These are phyloP conservation scores for Eristalinus aeneus DNA, from an alignment of 2,888 invertebrate genomes.

Conservation along the genomic window DNA sequence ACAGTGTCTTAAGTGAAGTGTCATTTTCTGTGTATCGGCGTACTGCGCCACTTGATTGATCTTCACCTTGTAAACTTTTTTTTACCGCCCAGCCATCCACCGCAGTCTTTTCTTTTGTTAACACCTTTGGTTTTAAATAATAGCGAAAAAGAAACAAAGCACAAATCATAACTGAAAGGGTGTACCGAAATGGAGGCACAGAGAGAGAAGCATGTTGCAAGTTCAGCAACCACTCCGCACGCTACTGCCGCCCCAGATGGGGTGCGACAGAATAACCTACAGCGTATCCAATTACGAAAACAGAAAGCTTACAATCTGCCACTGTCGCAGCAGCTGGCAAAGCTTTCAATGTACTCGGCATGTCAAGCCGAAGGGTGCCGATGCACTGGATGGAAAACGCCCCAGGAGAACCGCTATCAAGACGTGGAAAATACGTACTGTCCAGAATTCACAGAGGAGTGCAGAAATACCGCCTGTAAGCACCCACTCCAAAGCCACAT, in stretches of 20 bases:
- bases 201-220: slow-evolving; percentile 50
- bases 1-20: slow-evolving; percentile 12
- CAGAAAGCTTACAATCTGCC: slow-evolving; percentile 73
- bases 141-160: slow-evolving; percentile 38
- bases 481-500: slow-evolving; percentile 91
- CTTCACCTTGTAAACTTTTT: background rate
- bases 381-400: slow-evolving; percentile 94
- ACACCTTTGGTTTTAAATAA: slow-evolving; percentile 18
- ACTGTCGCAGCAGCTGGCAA: slow-evolving; percentile 72
- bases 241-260: slow-evolving; percentile 76
- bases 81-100: background rate
- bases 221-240: slow-evolving; percentile 50
- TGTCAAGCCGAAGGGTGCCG: slow-evolving; percentile 82
- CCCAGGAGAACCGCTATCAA: slow-evolving; percentile 82
- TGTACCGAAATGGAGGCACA: slow-evolving; percentile 41
- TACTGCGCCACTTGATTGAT: background rate
- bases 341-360: slow-evolving; percentile 73
- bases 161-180: background rate
- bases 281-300: slow-evolving; percentile 90
- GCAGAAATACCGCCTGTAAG: slow-evolving; percentile 85
- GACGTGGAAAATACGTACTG: slow-evolving; percentile 82
- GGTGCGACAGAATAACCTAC: slow-evolving; percentile 87
- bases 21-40: background rate
- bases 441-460: slow-evolving; percentile 87
- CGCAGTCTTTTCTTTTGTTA: slow-evolving; percentile 25